These are phyloP conservation scores for Microcaecilia unicolor DNA, from an alignment of 2,797 vertebrate genomes.

Conservation along the genomic window DNA sequence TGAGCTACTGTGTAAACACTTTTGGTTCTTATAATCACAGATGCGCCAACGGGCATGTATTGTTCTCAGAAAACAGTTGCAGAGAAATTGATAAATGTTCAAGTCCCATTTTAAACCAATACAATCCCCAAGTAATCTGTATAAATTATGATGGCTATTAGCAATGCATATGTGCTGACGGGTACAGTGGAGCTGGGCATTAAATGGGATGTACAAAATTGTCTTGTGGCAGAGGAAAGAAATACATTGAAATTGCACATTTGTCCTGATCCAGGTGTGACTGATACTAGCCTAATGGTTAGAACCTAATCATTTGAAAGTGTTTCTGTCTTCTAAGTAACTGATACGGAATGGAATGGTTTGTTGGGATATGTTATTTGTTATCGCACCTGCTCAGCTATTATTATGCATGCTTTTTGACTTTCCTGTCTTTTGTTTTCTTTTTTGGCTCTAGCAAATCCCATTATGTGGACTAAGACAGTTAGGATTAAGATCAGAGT, in stretches of 20 bases:
- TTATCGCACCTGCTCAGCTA: too few relatives aligned
- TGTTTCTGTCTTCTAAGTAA: too few relatives aligned
- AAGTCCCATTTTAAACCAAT: slow-evolving; percentile 9
- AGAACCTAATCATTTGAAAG: too few relatives aligned
- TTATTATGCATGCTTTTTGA: too few relatives aligned
- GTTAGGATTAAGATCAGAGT: too few relatives aligned
- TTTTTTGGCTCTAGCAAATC: too few relatives aligned
- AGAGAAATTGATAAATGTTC: slow-evolving; percentile 46
- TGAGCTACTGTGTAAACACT: slow-evolving; percentile 4
- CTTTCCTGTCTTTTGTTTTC: too few relatives aligned
- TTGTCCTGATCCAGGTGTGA: slow-evolving; percentile 25
- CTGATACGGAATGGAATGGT: too few relatives aligned
- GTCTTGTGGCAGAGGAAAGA: slow-evolving; percentile 7
- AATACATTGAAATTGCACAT: not conserved
- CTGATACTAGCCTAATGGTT: not conserved
- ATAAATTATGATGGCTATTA: slow-evolving; percentile 15
- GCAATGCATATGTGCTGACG: slow-evolving; percentile 12
- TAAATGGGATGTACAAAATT: not conserved
- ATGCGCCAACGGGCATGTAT: slow-evolving; percentile 33
- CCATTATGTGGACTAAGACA: too few relatives aligned
- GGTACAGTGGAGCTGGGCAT: slow-evolving; percentile 11
- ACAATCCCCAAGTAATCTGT: slow-evolving; percentile 17
- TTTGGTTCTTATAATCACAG: slow-evolving; percentile 10
- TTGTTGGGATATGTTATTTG: too few relatives aligned
- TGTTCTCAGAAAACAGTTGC: slow-evolving; percentile 29